Percentiles rank a stretch among this genome's conserved stretches.
phyloP scores from a whole-genome alignment of 2,797 vertebrate species.

The Pipistrellus pipistrellus region DNA sequence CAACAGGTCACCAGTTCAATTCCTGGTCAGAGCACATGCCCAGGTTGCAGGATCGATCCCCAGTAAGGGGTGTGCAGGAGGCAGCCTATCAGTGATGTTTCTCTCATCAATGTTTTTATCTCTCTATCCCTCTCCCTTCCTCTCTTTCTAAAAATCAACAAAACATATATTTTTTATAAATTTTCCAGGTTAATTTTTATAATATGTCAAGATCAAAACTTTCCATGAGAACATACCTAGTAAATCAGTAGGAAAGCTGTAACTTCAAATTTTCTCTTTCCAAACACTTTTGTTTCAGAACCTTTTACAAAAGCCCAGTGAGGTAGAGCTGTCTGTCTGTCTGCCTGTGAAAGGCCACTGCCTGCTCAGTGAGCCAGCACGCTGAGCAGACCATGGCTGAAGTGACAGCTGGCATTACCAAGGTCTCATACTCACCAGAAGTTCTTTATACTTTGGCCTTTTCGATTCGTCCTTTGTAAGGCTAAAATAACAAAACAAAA shows the following conservation, averaged over 20 bases:
- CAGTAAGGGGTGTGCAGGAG: too few species aligned
- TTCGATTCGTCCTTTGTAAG: constrained; percentile 99
- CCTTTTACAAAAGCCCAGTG: not conserved
- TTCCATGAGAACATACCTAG: constrained; percentile 30
- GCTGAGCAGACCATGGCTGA: not conserved
- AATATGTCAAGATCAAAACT: constrained; percentile 42
- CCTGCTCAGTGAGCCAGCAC: not conserved
- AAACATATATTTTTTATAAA: not conserved
- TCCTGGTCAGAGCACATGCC: too few species aligned
- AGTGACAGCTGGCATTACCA: not conserved
- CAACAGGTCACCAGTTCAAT: too few species aligned
- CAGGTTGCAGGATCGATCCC: too few species aligned
- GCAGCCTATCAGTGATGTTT: too few species aligned
- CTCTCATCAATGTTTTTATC: too few species aligned
- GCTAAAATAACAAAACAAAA: constrained; percentile 88
- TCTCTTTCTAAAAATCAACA: too few species aligned
- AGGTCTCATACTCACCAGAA: constrained; percentile 93
- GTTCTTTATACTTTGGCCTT: constrained; percentile 99
- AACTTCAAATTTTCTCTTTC: constrained; percentile 30
- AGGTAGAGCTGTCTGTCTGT: not conserved
- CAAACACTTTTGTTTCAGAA: constrained; percentile 13
- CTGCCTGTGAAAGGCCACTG: not conserved
- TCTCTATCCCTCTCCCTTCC: too few species aligned
- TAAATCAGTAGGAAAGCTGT: constrained; percentile 9
- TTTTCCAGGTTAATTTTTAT: not conserved